phyloP scores from a whole-genome alignment of 2,113 vertebrate species.

The Formicarius rufipectus region DNA sequence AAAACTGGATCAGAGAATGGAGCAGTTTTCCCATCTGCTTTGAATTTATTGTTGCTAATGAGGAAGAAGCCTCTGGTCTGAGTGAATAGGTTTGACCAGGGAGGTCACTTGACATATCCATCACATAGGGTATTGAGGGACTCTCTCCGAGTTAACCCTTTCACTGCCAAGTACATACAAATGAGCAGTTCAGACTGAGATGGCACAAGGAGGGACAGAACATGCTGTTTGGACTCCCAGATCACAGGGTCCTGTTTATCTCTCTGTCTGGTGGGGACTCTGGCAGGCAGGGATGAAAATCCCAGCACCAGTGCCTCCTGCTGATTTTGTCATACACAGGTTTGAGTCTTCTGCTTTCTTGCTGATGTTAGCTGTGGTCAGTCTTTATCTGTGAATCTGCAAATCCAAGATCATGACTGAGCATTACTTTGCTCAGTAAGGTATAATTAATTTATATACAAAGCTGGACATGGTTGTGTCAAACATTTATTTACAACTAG shows the following conservation, averaged over 20 bases:
- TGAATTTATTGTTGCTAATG: conserved; percentile 57
- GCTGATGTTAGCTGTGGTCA: not conserved
- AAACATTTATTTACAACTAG: not conserved
- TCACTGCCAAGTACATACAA: not conserved
- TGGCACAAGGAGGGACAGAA: not conserved
- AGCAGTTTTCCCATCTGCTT: conserved; percentile 43
- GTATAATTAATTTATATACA: not conserved
- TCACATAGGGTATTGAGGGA: not conserved
- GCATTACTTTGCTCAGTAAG: not conserved
- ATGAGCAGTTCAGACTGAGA: not conserved
- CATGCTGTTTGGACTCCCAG: not conserved
- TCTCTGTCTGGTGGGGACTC: not conserved
- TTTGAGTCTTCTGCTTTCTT: not conserved
- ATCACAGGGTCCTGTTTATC: not conserved
- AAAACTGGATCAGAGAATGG: conserved; percentile 1
- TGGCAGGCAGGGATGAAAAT: not conserved
- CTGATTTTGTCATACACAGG: rapidly evolving
- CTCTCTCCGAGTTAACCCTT: not conserved
- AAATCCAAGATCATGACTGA: not conserved
- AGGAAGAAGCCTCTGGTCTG: conserved; percentile 14
- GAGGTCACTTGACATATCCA: not conserved
- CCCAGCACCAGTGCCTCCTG: not conserved
- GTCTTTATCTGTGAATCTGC: not conserved
- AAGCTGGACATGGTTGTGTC: not conserved
- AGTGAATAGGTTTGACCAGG: not conserved